A percentile compares a stretch with the other conserved stretches of the same genome.
phyloP scores from a whole-genome alignment of 2,113 vertebrate genomes.

The Onychostruthus taczanowskii region DNA sequence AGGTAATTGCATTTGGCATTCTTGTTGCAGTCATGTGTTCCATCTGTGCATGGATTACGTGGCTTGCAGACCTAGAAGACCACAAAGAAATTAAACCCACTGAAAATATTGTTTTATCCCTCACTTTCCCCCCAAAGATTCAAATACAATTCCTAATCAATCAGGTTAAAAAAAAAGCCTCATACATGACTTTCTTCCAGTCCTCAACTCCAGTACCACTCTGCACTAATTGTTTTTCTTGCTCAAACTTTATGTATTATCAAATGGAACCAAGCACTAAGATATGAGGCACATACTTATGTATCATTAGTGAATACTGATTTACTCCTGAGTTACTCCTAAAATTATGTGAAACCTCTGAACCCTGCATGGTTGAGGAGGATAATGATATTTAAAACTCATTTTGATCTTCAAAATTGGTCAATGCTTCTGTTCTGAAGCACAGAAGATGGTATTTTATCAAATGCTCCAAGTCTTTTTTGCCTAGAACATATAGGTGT shows the following conservation, averaged over 20 bases:
- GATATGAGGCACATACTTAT: neutral
- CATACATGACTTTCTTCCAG: neutral
- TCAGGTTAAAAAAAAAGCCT: neutral
- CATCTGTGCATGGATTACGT: slow-evolving; percentile 92
- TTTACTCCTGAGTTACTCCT: neutral
- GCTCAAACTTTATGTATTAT: neutral
- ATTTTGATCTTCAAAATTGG: neutral
- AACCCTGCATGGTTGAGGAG: neutral
- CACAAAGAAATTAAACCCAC: neutral
- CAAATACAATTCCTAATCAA: neutral
- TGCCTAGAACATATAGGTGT: neutral
- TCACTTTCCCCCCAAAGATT: neutral
- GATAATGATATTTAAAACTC: neutral
- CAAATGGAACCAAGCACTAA: neutral
- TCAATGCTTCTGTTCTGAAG: neutral
- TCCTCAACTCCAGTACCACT: neutral
- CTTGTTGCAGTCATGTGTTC: slow-evolving; percentile 93
- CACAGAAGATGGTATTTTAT: neutral
- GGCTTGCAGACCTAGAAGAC: slow-evolving; percentile 87
- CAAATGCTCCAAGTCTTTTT: neutral
- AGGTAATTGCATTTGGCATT: slow-evolving; percentile 96
- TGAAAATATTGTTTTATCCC: neutral
- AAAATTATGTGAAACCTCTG: neutral
- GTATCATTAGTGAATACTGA: neutral
- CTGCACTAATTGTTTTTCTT: neutral